phyloP scores from a whole-genome alignment of 2,888 invertebrate genomes.

The Lepidochrysops patricia region DNA sequence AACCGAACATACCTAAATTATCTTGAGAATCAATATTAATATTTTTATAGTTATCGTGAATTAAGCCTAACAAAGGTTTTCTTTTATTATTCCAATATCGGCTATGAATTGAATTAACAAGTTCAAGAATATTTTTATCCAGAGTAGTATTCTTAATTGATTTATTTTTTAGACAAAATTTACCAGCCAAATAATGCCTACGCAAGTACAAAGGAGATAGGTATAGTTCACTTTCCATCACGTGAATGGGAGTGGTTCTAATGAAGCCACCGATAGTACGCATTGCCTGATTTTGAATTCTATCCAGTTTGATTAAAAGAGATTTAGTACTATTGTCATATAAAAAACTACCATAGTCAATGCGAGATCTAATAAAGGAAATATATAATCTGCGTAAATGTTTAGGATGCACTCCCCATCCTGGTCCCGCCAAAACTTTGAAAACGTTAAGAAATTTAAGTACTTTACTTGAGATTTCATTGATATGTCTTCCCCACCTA shows the following conservation, averaged over 20 bases:
- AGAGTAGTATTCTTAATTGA: not conserved
- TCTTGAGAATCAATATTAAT: too few species aligned
- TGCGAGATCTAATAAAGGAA: constrained; percentile 14
- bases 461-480: not conserved
- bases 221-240: not conserved
- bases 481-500: not conserved
- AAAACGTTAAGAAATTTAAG: constrained; percentile 11
- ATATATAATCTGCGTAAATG: constrained; percentile 17
- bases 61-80: too few species aligned
- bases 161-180: not conserved
- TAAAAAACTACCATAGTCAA: constrained; percentile 18
- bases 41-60: too few species aligned
- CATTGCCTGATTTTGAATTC: constrained; percentile 19
- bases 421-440: constrained; percentile 15
- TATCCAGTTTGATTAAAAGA: constrained; percentile 17
- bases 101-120: too few species aligned
- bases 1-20: too few species aligned
- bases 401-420: constrained; percentile 17
- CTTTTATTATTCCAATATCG: too few species aligned
- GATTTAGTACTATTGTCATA: constrained; percentile 14
- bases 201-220: not conserved
- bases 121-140: too few species aligned
- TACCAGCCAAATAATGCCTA: not conserved
- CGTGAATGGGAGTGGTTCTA: not conserved
- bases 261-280: constrained; percentile 21